Conservation (phyloP, 2,888 invertebrate species). For the Pterostichus madidus region DNA sequence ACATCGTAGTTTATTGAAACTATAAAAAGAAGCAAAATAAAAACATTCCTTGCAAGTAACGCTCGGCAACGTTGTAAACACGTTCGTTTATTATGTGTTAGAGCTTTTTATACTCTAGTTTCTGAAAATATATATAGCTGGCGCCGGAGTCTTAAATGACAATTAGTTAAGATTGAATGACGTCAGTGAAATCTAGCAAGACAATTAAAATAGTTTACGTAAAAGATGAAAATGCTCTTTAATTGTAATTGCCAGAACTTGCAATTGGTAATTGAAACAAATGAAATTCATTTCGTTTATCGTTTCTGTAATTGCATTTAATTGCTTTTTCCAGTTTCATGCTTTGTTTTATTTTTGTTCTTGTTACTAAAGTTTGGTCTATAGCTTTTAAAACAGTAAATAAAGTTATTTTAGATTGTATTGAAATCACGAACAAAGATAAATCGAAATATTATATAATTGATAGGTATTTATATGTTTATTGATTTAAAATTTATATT, state of each 20-base stretch:
- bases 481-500: too few species aligned
- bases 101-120: neutral
- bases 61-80: neutral
- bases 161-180: constrained; percentile 21
- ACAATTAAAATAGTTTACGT: constrained; percentile 1
- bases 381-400: too few species aligned
- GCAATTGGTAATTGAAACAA: constrained; percentile 19
- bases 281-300: constrained; percentile 23
- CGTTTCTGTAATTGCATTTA: constrained; percentile 12
- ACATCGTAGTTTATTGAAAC: neutral
- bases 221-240: constrained; percentile 2
- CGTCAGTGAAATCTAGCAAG: neutral
- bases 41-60: neutral
- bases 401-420: too few species aligned
- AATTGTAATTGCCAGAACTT: constrained; percentile 2
- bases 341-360: neutral
- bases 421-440: too few species aligned
- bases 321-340: constrained; percentile 31
- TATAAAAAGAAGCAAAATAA: neutral
- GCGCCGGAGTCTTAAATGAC: constrained; percentile 14
- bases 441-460: too few species aligned
- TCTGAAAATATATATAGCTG: neutral
- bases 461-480: too few species aligned
- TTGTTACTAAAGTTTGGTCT: neutral
- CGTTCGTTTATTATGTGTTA: neutral